These are phyloP conservation scores for Operophtera brumata DNA, from an alignment of 2,888 invertebrate species.

Conservation along the genomic window DNA sequence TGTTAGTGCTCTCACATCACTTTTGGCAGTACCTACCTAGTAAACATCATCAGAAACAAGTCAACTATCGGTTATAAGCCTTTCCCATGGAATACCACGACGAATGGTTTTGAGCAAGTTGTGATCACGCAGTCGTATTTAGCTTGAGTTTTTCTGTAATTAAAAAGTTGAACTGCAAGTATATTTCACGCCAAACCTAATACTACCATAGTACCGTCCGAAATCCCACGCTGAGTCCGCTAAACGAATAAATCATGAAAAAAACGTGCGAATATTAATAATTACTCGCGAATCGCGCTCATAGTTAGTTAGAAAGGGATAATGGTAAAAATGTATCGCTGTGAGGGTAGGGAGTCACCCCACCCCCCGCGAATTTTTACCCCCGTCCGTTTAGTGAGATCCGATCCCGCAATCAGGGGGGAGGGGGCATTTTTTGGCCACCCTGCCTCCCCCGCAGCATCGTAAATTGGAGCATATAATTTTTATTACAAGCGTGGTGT, in stretches of 20 bases:
- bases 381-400: slow-evolving; percentile 75
- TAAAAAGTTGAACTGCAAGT: slow-evolving; percentile 10
- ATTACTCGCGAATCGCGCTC: slow-evolving; percentile 66
- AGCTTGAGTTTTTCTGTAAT: background rate
- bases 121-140: background rate
- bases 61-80: background rate
- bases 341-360: slow-evolving; percentile 46
- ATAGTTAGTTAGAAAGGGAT: slow-evolving; percentile 74
- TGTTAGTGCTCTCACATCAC: no score
- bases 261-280: slow-evolving; percentile 63
- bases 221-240: slow-evolving; percentile 13
- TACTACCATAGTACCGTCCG: slow-evolving; percentile 1
- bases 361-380: slow-evolving; percentile 64
- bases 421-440: slow-evolving; percentile 66
- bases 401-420: slow-evolving; percentile 78
- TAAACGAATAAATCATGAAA: slow-evolving; percentile 33
- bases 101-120: background rate
- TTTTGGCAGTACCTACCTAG: no score
- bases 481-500: slow-evolving; percentile 75
- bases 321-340: slow-evolving; percentile 77
- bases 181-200: slow-evolving; percentile 4
- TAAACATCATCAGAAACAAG: no score
- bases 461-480: slow-evolving; percentile 82
- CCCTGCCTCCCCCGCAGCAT: slow-evolving; percentile 53
- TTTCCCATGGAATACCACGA: background rate